Percentiles rank a stretch among this genome's conserved stretches.
Evolutionary conservation across 2,888 invertebrate species (phyloP).

Genomic region (Meteorus colon): DNA sequence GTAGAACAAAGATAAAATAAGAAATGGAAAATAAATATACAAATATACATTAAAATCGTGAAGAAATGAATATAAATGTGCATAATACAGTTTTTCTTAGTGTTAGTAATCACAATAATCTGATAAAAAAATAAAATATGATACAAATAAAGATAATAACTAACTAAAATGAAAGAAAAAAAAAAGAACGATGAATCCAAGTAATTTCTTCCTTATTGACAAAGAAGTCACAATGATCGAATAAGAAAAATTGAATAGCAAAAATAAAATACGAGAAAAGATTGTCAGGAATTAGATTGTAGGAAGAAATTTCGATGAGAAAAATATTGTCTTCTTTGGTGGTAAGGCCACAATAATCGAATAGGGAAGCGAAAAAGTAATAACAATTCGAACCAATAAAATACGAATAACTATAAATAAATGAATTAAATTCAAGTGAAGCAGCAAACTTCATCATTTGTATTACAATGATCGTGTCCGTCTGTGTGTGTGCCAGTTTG

Average conservation of each 20-base stretch:
- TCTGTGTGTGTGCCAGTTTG: slow-evolving; percentile 51
- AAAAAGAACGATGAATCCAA: no score
- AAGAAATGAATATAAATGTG: slow-evolving; percentile 6
- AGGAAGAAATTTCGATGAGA: no score
- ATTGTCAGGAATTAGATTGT: no score
- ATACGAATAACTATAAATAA: not conserved
- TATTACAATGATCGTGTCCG: slow-evolving; percentile 21
- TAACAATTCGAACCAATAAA: not conserved
- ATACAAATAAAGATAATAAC: no score
- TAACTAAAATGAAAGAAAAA: no score
- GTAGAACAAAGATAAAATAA: slow-evolving; percentile 9
- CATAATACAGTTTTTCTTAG: not conserved
- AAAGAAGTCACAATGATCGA: slow-evolving; percentile 13
- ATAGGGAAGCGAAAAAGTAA: not conserved
- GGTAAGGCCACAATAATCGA: no score
- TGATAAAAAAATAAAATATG: not conserved
- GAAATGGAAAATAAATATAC: not conserved
- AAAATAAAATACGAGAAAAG: no score
- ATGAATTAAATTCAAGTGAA: not conserved
- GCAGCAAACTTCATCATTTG: slow-evolving; percentile 19
- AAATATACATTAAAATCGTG: not conserved
- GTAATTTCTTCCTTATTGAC: slow-evolving; percentile 4
- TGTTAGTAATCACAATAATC: slow-evolving; percentile 9
- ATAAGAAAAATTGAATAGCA: not conserved
- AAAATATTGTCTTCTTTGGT: no score